Evolutionary conservation across 1,140 invertebrate species (phyloP).

Genomic region (Polypedilum pembai): DNA sequence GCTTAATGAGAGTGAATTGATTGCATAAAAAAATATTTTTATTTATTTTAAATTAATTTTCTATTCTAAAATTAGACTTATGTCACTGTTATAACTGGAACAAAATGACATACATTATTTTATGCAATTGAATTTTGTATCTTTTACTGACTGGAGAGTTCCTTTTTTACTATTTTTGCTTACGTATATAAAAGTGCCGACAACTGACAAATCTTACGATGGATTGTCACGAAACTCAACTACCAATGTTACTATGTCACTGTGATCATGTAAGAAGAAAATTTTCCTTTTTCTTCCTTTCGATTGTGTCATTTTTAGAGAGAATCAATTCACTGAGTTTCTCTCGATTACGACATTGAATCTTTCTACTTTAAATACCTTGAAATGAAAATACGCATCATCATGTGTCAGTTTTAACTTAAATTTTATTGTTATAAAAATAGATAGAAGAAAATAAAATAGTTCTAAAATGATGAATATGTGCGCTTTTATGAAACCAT

Average conservation of each 20-base stretch:
- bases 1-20: neutral
- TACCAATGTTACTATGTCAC: constrained; percentile 4
- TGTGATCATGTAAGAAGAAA: constrained; percentile 23
- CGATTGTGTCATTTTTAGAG: no score
- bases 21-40: neutral
- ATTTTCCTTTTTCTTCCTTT: neutral
- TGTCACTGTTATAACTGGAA: neutral
- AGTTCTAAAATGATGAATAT: no score
- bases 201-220: neutral
- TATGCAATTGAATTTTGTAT: constrained; percentile 13
- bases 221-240: constrained; percentile 27
- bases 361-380: neutral
- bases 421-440: neutral
- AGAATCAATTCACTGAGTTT: neutral
- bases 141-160: neutral
- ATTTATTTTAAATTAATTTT: neutral
- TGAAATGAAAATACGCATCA: neutral
- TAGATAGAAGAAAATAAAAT: neutral
- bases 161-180: neutral
- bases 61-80: neutral
- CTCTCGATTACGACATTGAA: neutral
- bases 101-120: neutral
- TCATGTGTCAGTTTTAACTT: neutral
- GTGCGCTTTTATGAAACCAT: no score
- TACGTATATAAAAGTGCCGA: neutral